phyloP scores from a whole-genome alignment of 2,113 vertebrate genomes.

The Petrocephalus zakoni region DNA sequence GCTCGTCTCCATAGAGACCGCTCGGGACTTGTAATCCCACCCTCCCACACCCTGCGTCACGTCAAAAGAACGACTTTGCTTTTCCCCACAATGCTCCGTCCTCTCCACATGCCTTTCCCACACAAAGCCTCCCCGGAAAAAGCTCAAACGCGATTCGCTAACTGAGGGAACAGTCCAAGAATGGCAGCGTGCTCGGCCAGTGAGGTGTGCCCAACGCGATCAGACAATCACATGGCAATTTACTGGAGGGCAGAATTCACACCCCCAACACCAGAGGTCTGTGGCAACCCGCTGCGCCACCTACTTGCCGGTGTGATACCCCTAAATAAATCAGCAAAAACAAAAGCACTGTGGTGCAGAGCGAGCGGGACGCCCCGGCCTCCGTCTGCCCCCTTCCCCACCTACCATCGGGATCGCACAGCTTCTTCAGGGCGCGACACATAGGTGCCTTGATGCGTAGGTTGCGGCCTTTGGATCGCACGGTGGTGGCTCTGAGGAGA shows the following conservation, averaged over 20 bases:
- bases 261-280: neutral
- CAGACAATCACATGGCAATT: neutral
- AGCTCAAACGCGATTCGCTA: neutral
- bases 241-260: neutral
- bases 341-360: neutral
- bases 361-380: neutral
- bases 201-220: neutral
- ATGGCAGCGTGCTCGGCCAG: neutral
- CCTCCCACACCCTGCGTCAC: constrained; percentile 12
- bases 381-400: constrained; percentile 12
- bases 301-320: neutral
- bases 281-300: neutral
- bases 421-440: constrained; percentile 94
- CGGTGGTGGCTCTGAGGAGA: constrained; percentile 80
- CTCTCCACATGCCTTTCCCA: neutral
- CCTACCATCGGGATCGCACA: constrained; percentile 95
- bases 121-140: neutral
- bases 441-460: constrained; percentile 94
- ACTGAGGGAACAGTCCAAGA: neutral
- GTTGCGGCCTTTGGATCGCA: constrained; percentile 95
- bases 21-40: constrained; percentile 7
- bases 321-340: neutral
- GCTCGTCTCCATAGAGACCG: constrained; percentile 51
- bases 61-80: neutral
- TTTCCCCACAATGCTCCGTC: neutral